phyloP scores from a whole-genome alignment of 2,797 vertebrate genomes.

The Tangara arthus region DNA sequence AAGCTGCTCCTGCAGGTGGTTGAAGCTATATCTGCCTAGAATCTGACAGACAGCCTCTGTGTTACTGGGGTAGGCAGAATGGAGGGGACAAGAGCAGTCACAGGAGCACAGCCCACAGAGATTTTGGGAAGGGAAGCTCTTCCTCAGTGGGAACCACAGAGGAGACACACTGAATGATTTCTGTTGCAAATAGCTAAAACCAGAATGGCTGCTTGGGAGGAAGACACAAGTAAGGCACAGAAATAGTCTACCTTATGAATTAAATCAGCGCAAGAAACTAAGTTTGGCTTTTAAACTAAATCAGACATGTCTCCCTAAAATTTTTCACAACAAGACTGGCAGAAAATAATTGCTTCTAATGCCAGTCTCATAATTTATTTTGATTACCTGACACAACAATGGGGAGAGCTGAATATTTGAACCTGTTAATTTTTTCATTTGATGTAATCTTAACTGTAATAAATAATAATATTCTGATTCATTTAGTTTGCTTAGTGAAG shows the following conservation, averaged over 20 bases:
- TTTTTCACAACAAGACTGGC: background rate
- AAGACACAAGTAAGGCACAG: background rate
- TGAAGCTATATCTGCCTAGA: background rate
- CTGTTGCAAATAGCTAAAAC: background rate
- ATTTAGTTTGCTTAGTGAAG: background rate
- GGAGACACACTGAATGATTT: background rate
- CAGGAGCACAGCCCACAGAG: background rate
- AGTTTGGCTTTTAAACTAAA: background rate
- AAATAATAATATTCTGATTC: background rate
- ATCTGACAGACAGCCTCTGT: background rate
- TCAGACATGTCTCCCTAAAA: background rate
- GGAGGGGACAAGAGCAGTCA: background rate
- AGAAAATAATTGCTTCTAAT: background rate
- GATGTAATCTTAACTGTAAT: background rate
- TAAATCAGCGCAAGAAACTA: background rate
- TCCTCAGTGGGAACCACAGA: background rate
- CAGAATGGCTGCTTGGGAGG: background rate
- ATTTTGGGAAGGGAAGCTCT: background rate
- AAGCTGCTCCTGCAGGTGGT: background rate
- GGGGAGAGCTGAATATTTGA: background rate
- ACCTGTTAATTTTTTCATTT: background rate
- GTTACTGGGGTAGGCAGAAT: background rate
- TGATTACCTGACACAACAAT: background rate
- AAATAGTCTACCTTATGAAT: background rate
- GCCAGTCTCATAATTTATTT: background rate